Conservation (phyloP, 2,797 vertebrate species). For the Falco cherrug region DNA sequence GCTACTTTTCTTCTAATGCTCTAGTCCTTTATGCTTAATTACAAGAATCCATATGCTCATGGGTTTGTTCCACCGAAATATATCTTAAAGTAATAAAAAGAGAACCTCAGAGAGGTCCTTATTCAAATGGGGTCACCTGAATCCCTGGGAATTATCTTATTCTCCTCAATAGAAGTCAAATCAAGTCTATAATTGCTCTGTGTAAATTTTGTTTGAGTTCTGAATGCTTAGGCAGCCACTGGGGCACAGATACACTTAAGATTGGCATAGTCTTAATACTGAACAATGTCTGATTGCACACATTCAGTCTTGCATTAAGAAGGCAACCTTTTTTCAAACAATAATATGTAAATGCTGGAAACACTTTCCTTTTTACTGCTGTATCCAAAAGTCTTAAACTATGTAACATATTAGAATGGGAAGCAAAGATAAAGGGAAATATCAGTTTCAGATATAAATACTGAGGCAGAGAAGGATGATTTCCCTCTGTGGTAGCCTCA, state of each 20-base stretch:
- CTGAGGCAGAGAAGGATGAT: not conserved
- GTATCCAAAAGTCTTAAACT: not conserved
- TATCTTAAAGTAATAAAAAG: not conserved
- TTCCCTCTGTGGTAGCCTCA: not conserved
- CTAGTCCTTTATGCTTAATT: not conserved
- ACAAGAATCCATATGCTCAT: not conserved
- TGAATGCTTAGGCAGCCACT: not conserved
- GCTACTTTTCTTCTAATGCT: not conserved
- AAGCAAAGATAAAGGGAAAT: not conserved
- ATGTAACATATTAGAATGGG: not conserved
- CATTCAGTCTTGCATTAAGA: not conserved
- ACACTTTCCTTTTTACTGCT: not conserved
- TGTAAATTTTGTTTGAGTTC: not conserved
- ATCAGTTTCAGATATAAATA: not conserved
- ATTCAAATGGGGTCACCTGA: not conserved
- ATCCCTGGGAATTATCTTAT: not conserved
- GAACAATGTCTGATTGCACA: not conserved
- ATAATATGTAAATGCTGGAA: not conserved
- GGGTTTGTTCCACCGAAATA: not conserved
- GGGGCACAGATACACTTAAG: not conserved
- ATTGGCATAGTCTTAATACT: not conserved
- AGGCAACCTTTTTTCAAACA: not conserved
- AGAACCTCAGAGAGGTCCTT: not conserved
- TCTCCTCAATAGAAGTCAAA: not conserved
- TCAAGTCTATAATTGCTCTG: not conserved